These are phyloP conservation scores for Akabosia matsudoensis DNA, from an alignment of 1,140 invertebrate genomes.

Conservation along the genomic window DNA sequence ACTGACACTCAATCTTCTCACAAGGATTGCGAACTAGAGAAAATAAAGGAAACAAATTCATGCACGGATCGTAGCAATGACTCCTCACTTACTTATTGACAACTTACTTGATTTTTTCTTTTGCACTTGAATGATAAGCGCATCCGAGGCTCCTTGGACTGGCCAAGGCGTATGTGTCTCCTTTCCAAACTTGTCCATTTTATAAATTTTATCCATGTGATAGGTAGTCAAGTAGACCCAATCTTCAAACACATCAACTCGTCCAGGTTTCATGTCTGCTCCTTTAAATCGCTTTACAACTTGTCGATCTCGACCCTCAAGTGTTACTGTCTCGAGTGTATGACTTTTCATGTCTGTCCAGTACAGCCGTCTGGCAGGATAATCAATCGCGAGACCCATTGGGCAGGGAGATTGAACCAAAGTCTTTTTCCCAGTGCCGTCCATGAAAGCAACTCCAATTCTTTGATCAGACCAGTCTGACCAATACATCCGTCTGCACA, in stretches of 20 bases:
- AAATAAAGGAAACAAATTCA: constrained; percentile 1
- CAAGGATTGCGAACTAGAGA: constrained; percentile 51
- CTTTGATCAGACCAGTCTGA: constrained; percentile 53
- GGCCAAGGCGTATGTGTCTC: constrained; percentile 57
- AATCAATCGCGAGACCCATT: constrained; percentile 66
- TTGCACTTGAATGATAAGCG: constrained; percentile 65
- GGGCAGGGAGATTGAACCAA: constrained; percentile 62
- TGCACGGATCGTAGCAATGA: constrained; percentile 8
- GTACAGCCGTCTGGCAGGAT: constrained; percentile 65
- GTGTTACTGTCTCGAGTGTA: constrained; percentile 69
- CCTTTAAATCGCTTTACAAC: constrained; percentile 57
- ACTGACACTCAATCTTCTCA: constrained; percentile 53
- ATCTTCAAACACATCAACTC: constrained; percentile 72
- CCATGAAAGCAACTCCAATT: constrained; percentile 65
- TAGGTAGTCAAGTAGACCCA: constrained; percentile 58
- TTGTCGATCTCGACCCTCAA: constrained; percentile 69
- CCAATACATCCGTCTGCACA: constrained; percentile 51
- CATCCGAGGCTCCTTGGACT: constrained; percentile 59
- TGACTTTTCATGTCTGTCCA: constrained; percentile 72
- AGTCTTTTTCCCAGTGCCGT: constrained; percentile 56
- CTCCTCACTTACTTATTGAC: not conserved
- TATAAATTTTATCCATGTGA: constrained; percentile 61
- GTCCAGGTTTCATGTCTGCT: constrained; percentile 60
- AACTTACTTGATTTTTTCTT: constrained; percentile 54
- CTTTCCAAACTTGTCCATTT: constrained; percentile 67